A percentile compares a stretch with the other conserved stretches of the same genome.
These are phyloP conservation scores for Xiphophorus couchianus DNA, from an alignment of 2,113 vertebrate genomes.

Conservation along the genomic window DNA sequence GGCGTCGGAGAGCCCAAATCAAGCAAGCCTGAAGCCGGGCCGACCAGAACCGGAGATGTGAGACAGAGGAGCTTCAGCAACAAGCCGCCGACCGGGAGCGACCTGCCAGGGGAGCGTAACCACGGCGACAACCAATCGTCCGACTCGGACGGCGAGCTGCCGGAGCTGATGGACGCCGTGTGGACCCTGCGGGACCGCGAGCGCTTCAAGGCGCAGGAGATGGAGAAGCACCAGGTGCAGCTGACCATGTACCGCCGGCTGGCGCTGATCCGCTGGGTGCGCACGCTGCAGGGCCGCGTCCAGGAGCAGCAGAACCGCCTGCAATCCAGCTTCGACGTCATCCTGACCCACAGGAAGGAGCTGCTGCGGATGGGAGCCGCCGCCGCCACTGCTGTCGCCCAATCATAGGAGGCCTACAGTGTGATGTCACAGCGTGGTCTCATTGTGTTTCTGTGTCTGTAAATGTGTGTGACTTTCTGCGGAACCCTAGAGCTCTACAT, in stretches of 20 bases:
- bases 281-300: constrained; percentile 87
- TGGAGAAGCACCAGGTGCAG: constrained; percentile 94
- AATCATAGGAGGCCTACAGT: constrained; percentile 54
- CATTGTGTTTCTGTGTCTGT: not conserved
- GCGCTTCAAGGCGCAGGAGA: constrained; percentile 93
- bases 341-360: constrained; percentile 94
- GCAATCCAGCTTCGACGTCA: constrained; percentile 95
- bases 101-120: constrained; percentile 4
- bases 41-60: not conserved
- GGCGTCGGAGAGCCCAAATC: constrained; percentile 61
- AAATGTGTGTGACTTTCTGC: not conserved
- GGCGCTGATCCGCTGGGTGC: constrained; percentile 94
- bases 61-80: constrained; percentile 25
- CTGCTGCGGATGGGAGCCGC: constrained; percentile 85
- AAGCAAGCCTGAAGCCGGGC: not conserved
- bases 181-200: constrained; percentile 91
- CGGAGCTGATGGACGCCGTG: constrained; percentile 84
- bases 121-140: constrained; percentile 61
- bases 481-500: not conserved
- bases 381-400: constrained; percentile 71
- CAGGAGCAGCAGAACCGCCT: constrained; percentile 93
- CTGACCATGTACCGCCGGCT: constrained; percentile 96
- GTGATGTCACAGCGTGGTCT: not conserved
- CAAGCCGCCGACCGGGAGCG: constrained; percentile 7
- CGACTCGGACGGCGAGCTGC: constrained; percentile 76